phyloP scores from a whole-genome alignment of 2,797 vertebrate species.

The Clarias laeviceps region DNA sequence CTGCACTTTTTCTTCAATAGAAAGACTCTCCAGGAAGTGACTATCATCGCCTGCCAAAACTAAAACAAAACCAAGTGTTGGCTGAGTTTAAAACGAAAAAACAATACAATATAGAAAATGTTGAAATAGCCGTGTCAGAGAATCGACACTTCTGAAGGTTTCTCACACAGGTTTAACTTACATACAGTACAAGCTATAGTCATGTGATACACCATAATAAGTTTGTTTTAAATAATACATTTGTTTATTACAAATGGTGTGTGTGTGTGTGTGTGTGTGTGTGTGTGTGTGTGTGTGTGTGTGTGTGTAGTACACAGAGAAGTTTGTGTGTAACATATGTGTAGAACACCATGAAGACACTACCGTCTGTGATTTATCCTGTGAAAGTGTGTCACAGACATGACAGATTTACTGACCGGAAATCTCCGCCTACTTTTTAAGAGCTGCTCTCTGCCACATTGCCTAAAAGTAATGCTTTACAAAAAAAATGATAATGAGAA shows the following conservation, averaged over 20 bases:
- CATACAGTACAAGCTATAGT: neutral
- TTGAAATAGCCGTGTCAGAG: neutral
- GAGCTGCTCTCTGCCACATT: neutral
- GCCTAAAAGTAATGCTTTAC: neutral
- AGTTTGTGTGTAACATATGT: neutral
- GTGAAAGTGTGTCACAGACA: neutral
- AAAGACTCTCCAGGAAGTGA: neutral
- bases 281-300: neutral
- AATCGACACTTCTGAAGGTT: neutral
- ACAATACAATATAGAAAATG: neutral
- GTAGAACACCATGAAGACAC: neutral
- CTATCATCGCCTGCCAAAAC: neutral
- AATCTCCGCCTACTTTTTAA: neutral
- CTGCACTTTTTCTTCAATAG: neutral
- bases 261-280: neutral
- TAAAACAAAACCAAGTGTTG: neutral
- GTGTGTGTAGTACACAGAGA: neutral
- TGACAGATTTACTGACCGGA: neutral
- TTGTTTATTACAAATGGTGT: neutral
- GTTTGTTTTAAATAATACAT: too few species aligned
- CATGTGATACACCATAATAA: neutral
- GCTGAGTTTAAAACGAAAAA: neutral
- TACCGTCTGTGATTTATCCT: neutral
- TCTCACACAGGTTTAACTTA: neutral
- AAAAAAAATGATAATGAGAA: constrained; percentile 9